phyloP scores from a whole-genome alignment of 2,888 invertebrate species.

The Conomelus anceps region DNA sequence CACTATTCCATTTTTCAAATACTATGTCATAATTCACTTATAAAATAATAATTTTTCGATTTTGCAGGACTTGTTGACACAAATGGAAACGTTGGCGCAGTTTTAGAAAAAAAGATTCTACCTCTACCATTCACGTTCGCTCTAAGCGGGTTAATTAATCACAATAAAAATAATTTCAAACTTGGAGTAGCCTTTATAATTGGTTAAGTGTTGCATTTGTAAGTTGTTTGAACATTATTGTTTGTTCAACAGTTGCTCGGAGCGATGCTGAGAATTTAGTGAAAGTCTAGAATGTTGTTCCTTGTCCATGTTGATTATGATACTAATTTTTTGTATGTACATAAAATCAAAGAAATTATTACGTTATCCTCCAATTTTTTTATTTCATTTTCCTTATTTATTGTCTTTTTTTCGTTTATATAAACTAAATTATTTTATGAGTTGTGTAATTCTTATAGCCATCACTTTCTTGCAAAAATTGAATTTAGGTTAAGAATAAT shows the following conservation, averaged over 20 bases:
- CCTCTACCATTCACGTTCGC: conserved; percentile 92
- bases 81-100: conserved; percentile 88
- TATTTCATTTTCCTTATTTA: not conserved
- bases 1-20: too few species aligned
- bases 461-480: too few species aligned
- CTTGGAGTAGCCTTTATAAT: conserved; percentile 92
- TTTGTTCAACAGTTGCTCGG: not conserved
- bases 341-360: not conserved
- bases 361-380: not conserved
- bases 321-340: not conserved
- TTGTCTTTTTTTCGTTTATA: not conserved
- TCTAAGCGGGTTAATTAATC: conserved; percentile 87
- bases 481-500: conserved; percentile 82
- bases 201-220: conserved; percentile 52
- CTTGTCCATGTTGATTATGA: not conserved
- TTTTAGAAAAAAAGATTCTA: conserved; percentile 86
- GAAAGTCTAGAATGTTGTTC: not conserved
- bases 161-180: conserved; percentile 84
- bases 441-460: too few species aligned
- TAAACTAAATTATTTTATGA: too few species aligned
- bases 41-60: conserved; percentile 12
- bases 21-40: too few species aligned
- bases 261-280: not conserved
- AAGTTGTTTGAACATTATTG: not conserved
- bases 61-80: conserved; percentile 80